Base-by-base conservation (phyloP, 2,888 invertebrate genomes). In the Steinernema carpocapsae region DNA sequence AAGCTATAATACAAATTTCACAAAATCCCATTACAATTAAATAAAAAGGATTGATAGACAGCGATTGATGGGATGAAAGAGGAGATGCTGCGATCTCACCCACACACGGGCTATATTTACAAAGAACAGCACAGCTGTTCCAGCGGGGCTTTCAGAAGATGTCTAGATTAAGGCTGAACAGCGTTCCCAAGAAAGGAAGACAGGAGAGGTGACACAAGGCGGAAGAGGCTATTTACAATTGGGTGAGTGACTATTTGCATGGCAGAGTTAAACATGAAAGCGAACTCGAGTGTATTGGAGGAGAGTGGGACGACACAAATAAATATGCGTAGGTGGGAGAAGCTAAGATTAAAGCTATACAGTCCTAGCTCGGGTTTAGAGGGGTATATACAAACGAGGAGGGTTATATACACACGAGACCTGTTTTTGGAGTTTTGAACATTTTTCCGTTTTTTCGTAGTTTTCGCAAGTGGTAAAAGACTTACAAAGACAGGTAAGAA, bases 221-320 rank as follows among this genome's bases (percentile, higher is more conserved):
- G 22, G 17, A 22, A 3, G n/a, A 48, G 48, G 48, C n/a, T 56
- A 56, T 56, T 6, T 24, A 56, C 24, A 56, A 19, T 43, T n/a
- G 43, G 43, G 14, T 56, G 56, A 56, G 56, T 56, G 56, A 56
- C 56, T 56, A 56, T 56, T 56, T 56, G 24, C 56, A 7, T 56
- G 56, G 56, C 56, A 56, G 56, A 56, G 26, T 56, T 26, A 22
- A 24, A 7, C 4, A 24, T 56, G 56, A 56, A 56, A 56, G 56
- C 56, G 56, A 56, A 56, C 26, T 56, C 26, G 51, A 22, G 22
- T 56, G 26, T 56, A 24, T n/a, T n/a, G n/a, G n/a, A n/a, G n/a
- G 24, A 56, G 17, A 24, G n/a, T 56, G n/a, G 48, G 17, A 24
- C 7, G 17, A 3, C 24, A 56, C 12, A 56, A 56, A 56, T 56